Evolutionary conservation across 1,140 invertebrate species (phyloP).

Genomic region (Batillaria attramentaria): DNA sequence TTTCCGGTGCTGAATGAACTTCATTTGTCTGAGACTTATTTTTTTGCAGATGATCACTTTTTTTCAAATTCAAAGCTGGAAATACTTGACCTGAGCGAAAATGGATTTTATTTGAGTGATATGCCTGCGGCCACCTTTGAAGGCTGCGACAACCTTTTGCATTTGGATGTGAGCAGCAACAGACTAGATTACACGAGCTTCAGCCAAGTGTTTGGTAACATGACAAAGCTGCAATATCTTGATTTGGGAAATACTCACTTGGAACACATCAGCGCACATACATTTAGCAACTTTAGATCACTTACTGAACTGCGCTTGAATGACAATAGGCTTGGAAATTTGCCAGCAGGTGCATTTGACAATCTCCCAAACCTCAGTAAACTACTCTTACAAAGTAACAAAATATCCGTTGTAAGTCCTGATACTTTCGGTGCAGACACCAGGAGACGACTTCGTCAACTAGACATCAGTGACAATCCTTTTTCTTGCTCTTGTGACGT

Average conservation of each 20-base stretch:
- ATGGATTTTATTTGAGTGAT: background rate
- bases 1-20: background rate
- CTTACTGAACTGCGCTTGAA: background rate
- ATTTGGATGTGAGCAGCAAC: background rate
- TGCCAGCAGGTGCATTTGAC: conserved; percentile 14
- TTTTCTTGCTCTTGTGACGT: conserved; percentile 28
- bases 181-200: background rate
- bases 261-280: background rate
- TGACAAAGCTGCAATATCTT: background rate
- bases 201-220: background rate
- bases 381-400: background rate
- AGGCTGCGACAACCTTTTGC: background rate
- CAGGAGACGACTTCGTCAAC: background rate
- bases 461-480: conserved; percentile 25
- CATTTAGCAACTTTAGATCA: background rate
- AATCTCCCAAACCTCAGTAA: conserved; percentile 1
- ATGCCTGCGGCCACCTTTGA: background rate
- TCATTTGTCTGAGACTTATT: background rate
- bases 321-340: background rate
- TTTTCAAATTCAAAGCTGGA: conserved; percentile 1
- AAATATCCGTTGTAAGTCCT: background rate
- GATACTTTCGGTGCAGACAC: background rate
- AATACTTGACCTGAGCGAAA: background rate
- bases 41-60: background rate
- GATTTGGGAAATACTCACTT: background rate